Evolutionary conservation across 2,888 invertebrate genomes (phyloP).

Genomic region (Andrena dorsata): DNA sequence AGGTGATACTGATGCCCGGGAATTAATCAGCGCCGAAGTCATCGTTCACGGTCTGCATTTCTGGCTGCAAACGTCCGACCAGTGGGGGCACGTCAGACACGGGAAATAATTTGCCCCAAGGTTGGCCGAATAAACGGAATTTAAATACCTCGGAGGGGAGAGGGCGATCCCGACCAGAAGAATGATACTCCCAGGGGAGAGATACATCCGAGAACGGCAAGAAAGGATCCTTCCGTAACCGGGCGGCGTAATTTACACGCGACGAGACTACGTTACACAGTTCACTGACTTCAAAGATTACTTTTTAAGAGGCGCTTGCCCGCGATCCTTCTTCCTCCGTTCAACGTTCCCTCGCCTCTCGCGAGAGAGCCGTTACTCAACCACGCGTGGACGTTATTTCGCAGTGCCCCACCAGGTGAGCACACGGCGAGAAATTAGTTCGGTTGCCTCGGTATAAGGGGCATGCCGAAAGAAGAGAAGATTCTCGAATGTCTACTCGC

Average conservation of each 20-base stretch:
- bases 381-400: background rate
- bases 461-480: background rate
- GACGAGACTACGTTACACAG: slow-evolving; percentile 75
- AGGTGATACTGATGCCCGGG: background rate
- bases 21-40: background rate
- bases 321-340: slow-evolving; percentile 36
- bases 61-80: background rate
- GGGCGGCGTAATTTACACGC: slow-evolving; percentile 78
- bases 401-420: too few relatives aligned
- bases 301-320: slow-evolving; percentile 71
- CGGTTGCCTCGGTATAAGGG: background rate
- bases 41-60: background rate
- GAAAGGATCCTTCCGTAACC: slow-evolving; percentile 72
- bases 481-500: background rate
- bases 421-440: background rate
- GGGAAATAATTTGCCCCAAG: slow-evolving; percentile 56
- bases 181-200: slow-evolving; percentile 78
- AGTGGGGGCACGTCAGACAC: background rate
- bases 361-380: slow-evolving; percentile 1
- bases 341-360: background rate
- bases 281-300: slow-evolving; percentile 76
- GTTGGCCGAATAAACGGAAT: slow-evolving; percentile 71
- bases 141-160: slow-evolving; percentile 73
- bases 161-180: slow-evolving; percentile 59
- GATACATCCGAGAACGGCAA: slow-evolving; percentile 70